Base-by-base conservation (phyloP, 2,113 vertebrate species). In the Dolichotis patagonum region DNA sequence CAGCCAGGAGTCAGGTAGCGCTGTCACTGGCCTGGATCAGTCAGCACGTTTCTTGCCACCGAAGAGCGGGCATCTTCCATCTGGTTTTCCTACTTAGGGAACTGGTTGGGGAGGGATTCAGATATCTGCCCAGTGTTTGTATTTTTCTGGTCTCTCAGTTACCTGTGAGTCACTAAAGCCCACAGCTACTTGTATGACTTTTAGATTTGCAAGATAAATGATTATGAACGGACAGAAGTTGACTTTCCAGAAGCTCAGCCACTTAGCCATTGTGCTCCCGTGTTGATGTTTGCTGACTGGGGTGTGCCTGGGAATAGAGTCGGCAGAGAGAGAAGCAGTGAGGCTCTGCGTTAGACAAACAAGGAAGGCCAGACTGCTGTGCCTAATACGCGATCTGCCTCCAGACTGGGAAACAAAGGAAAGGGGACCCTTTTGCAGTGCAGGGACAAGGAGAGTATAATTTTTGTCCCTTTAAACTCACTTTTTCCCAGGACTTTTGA, bases 401-500 rank as follows among this genome's bases (percentile, higher is more conserved):
- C 62, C 56, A 35, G 80, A 52, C 69, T 88, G 43, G 73, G 35
- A 77, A 63, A 87, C 91, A 91, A 84, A 97, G 19, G 43, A 11
- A 0, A 46, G 49, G 28, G 58, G 49, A 28, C 17, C 22, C 41
- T 91, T 78, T 52, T 0, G 1, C 54, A 24, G 30, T 0, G 8
- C 71, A 13, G 38, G 43, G 88, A 90, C 38, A 90, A 52, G 78
- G 43, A 46, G 13, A 30, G 0, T 5, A 38, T 73, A 19, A 0
- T 46, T 60, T 73, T 80, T 80, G 43, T 58, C 30, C 26, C 32
- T 93, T 78, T 30, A 35, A 71, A 67, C 82, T 81, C 69, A 32
- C 38, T n/a, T 60, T 52, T 86, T 83, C 75, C 81, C 67, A 80
- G 88, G 75, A 89, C 73, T 94, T 83, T 20, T 58, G 73, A 89